A percentile compares a stretch with the other conserved stretches of the same genome.
These are phyloP conservation scores for Stichopus horrens DNA, from an alignment of 53 echinoderm and acorn worm genomes.

Conservation along the genomic window DNA sequence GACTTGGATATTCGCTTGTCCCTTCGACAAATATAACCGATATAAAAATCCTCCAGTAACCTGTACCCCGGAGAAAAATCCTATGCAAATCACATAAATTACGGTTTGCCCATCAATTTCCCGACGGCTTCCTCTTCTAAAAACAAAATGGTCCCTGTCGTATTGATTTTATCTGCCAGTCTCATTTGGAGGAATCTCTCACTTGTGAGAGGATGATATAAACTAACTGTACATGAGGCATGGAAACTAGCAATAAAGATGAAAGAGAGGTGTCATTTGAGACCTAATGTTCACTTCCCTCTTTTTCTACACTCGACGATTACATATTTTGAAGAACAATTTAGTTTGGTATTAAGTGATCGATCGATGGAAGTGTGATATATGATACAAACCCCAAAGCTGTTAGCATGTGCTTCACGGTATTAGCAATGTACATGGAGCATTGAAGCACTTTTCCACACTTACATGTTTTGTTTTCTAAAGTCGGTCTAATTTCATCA, in stretches of 20 bases:
- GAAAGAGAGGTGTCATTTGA: background rate
- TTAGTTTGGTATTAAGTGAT: background rate
- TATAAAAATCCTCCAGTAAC: background rate
- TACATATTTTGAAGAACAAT: background rate
- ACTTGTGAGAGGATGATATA: conserved; percentile 10
- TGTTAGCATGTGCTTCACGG: too few relatives aligned
- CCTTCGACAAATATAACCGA: conserved; percentile 27
- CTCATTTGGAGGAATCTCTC: conserved; percentile 12
- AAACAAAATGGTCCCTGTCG: conserved; percentile 28
- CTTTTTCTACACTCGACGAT: background rate
- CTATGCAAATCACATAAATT: conserved; percentile 37
- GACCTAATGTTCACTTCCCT: background rate
- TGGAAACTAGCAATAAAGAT: background rate
- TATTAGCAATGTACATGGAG: too few relatives aligned
- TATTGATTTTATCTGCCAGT: conserved; percentile 41
- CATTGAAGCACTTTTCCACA: too few relatives aligned
- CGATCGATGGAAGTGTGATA: background rate
- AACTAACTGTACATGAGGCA: background rate
- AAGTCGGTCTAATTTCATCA: too few relatives aligned
- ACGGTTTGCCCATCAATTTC: conserved; percentile 35
- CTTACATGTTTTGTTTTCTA: too few relatives aligned
- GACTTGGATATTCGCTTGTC: background rate
- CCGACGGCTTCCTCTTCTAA: conserved; percentile 29
- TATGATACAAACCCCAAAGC: too few relatives aligned
- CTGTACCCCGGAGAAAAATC: conserved; percentile 2